A percentile compares a stretch with the other conserved stretches of the same genome.
Conservation (phyloP, 1,140 invertebrate genomes). For the Papilio dardanus region DNA sequence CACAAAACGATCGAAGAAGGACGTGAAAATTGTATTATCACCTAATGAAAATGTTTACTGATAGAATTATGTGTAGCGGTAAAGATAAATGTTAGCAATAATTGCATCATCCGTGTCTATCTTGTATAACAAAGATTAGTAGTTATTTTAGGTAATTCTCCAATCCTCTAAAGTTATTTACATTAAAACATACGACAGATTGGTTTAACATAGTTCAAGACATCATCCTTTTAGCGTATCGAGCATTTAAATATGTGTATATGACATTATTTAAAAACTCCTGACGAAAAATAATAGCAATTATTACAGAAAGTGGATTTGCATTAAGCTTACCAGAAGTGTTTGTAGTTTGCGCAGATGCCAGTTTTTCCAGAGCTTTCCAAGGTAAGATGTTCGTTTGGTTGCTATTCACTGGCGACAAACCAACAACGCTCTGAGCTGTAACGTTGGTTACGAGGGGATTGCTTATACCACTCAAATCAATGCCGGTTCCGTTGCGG, state of each 20-base stretch:
- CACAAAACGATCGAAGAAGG: background rate
- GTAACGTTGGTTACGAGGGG: slow-evolving; percentile 68
- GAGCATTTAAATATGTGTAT: too few species aligned
- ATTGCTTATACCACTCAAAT: slow-evolving; percentile 54
- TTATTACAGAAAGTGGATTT: background rate
- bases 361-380: slow-evolving; percentile 42
- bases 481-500: slow-evolving; percentile 59
- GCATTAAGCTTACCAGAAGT: slow-evolving; percentile 17
- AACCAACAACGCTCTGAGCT: slow-evolving; percentile 60
- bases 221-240: too few species aligned
- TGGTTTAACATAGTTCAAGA: too few species aligned
- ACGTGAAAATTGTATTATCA: background rate
- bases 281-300: slow-evolving; percentile 1
- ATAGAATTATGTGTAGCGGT: background rate
- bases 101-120: background rate
- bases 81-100: background rate
- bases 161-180: too few species aligned
- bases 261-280: background rate
- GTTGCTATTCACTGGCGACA: slow-evolving; percentile 47
- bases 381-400: slow-evolving; percentile 40
- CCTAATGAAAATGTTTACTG: background rate
- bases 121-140: background rate
- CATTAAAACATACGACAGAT: too few species aligned
- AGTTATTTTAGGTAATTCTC: background rate
- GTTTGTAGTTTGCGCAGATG: slow-evolving; percentile 3